Conservation (phyloP, 2,113 vertebrate genomes). For the Rhodinocichla rosea region DNA sequence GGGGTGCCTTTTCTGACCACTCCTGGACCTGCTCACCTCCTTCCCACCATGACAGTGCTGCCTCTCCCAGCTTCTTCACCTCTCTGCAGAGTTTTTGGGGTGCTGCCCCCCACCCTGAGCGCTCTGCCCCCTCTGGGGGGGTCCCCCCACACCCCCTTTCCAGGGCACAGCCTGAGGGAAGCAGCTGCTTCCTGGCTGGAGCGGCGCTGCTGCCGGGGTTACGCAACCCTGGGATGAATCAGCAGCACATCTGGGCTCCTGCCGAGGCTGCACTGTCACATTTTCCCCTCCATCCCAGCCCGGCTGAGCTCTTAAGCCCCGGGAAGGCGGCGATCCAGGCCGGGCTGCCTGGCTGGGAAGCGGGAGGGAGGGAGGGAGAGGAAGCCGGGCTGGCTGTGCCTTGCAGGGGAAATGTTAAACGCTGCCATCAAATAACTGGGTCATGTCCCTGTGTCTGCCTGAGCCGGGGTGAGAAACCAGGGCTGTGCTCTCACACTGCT, state of each 20-base stretch:
- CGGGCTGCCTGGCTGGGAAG: not conserved
- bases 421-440: not conserved
- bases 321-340: not conserved
- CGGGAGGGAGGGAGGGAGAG: not conserved
- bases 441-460: not conserved
- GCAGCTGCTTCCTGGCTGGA: not conserved
- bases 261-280: not conserved
- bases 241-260: constrained; percentile 47
- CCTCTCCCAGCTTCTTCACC: not conserved
- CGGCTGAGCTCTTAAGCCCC: not conserved
- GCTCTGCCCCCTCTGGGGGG: not conserved
- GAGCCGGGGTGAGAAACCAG: not conserved
- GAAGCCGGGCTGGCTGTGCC: not conserved
- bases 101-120: not conserved
- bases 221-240: not conserved
- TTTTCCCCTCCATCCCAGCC: not conserved
- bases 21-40: not conserved
- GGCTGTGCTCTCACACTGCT: not conserved
- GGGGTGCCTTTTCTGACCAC: too few species aligned
- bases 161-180: not conserved
- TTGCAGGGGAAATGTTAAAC: not conserved
- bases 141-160: not conserved
- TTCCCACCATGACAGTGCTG: rapidly evolving
- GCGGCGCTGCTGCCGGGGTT: not conserved
- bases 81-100: not conserved